A percentile compares a stretch with the other conserved stretches of the same genome.
Conservation (phyloP, 2,797 vertebrate genomes). For the Triplophysa yarkandensis region DNA sequence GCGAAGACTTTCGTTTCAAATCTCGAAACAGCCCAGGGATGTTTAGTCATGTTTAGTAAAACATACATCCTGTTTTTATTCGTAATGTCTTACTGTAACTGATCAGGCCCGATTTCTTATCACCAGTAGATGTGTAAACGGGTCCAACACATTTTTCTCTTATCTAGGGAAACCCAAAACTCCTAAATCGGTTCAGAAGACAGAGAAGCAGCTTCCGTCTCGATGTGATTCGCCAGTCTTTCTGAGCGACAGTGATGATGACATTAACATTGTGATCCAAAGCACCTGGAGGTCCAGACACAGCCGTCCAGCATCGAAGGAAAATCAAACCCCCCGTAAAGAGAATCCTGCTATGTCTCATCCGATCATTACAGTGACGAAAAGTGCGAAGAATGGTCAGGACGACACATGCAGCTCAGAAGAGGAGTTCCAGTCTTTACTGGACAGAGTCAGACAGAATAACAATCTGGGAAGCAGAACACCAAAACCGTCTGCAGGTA, state of each 20-base stretch:
- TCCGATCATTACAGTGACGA: background rate
- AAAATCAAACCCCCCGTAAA: slow-evolving; percentile 32
- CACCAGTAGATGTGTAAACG: background rate
- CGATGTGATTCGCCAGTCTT: slow-evolving; percentile 70
- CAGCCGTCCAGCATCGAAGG: slow-evolving; percentile 16
- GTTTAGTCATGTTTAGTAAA: background rate
- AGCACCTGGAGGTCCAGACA: slow-evolving; percentile 75
- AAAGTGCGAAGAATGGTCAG: slow-evolving; percentile 29
- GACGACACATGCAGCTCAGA: slow-evolving; percentile 75
- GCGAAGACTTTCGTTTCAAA: too few species aligned
- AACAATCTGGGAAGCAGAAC: slow-evolving; percentile 54
- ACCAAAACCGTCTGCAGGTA: slow-evolving; percentile 58
- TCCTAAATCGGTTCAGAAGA: slow-evolving; percentile 50
- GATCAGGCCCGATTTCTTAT: too few species aligned
- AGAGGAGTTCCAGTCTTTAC: slow-evolving; percentile 80
- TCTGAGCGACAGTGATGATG: slow-evolving; percentile 76
- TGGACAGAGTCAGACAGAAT: slow-evolving; percentile 81
- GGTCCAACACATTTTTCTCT: background rate
- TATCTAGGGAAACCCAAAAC: slow-evolving; percentile 53
- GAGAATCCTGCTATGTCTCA: background rate
- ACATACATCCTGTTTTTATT: background rate
- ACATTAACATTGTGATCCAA: slow-evolving; percentile 70
- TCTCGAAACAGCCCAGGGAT: too few species aligned
- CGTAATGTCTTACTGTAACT: too few species aligned
- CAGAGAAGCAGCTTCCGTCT: slow-evolving; percentile 57